Base-by-base conservation (phyloP, 2,797 vertebrate species). In the Rhynchotus rufescens region DNA sequence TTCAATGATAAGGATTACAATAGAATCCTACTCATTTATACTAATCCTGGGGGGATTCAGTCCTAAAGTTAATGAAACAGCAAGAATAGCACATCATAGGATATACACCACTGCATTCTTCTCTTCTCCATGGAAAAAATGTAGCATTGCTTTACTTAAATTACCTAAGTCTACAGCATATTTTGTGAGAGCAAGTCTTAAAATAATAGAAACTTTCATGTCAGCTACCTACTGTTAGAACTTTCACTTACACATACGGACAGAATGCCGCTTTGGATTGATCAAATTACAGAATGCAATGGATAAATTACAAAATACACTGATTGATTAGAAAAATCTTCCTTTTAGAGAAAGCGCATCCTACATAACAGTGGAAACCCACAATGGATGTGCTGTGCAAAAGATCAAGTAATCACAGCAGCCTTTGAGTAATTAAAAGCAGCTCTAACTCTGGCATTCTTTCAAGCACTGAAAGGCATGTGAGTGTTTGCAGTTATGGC, bases 391-490 rank as follows among this genome's bases (percentile, higher is more conserved):
- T 25, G 54, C 92, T 81, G 79, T 40, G 51, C 56, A 82, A 89
- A 83, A 92, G 62, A 95, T 68, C 78, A 86, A 60, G 25, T 45
- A 94, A 73, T 83, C 74, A 84, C 82, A 85, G 54, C 88, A 83
- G 89, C n/a, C 79, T 95, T 90, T 86, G 79, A 85, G 75, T 65
- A 95, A 92, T 95, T 96, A 95, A 95, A 80, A 95, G 91, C 86
- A 90, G 89, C 47, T 82, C 80, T 79, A 92, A 94, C 65, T 77
- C 68, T 94, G 91, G 94, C 90, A 94, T 93, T 88, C 68, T 88
- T 94, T 97, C 96, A 97, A 95, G 91, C 60, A 71, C 32, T 67
- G 12, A 36, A 88, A 97, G 77, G 96, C 80, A 94, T 89, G 90
- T 38, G 42, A 94, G 73, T 90, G 45, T 84, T 85, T 94, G 79